A percentile compares a stretch with the other conserved stretches of the same genome.
These are phyloP conservation scores for Cyanoliseus patagonus DNA, from an alignment of 2,113 vertebrate genomes.

Conservation along the genomic window DNA sequence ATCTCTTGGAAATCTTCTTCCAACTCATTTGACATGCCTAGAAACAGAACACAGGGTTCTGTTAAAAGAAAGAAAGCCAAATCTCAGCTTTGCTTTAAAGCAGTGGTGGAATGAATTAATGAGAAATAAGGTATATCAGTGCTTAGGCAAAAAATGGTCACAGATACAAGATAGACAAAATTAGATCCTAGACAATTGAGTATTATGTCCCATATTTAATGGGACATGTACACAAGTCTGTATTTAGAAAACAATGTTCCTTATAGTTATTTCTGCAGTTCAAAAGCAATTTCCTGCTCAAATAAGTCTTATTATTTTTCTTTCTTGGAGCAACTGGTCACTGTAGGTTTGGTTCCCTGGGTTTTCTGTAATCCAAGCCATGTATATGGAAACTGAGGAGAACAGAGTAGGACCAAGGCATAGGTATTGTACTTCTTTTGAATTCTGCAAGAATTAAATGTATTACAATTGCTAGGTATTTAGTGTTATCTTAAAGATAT, in stretches of 20 bases:
- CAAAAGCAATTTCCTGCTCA: neutral
- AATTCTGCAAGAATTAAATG: neutral
- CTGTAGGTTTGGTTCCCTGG: neutral
- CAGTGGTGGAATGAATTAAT: neutral
- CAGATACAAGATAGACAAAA: neutral
- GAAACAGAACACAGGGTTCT: neutral
- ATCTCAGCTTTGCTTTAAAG: neutral
- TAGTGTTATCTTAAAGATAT: neutral
- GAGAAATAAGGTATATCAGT: neutral
- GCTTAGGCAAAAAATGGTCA: neutral
- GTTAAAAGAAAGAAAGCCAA: neutral
- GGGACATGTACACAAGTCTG: neutral
- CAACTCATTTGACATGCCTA: neutral
- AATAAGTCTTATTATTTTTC: neutral
- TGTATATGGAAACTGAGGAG: neutral
- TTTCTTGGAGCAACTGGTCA: neutral
- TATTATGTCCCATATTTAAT: neutral
- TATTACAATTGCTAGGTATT: neutral
- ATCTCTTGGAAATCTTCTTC: neutral
- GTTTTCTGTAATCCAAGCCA: neutral
- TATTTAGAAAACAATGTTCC: neutral
- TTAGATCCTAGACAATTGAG: neutral
- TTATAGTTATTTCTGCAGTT: neutral
- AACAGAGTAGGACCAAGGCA: neutral
- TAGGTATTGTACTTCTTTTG: neutral